phyloP scores from a whole-genome alignment of 2,888 invertebrate genomes.

The Orthonychiurus folsomi region DNA sequence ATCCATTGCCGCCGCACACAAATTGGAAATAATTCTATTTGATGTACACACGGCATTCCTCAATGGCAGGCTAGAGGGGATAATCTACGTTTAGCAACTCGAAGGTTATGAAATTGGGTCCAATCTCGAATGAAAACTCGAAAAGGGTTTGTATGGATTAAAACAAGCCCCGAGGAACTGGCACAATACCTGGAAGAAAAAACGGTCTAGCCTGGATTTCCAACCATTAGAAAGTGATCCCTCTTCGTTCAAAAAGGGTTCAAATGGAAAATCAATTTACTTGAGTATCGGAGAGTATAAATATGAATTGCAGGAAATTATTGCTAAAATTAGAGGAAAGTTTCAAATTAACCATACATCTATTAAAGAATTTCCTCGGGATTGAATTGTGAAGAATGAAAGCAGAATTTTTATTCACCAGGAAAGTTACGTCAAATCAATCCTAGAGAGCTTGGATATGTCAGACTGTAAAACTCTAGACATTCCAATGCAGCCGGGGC shows the following conservation, averaged over 20 bases:
- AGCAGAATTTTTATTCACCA: conserved; percentile 4
- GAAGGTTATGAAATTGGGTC: conserved; percentile 16
- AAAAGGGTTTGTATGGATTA: conserved; percentile 43
- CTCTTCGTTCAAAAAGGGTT: neutral
- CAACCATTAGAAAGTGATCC: neutral
- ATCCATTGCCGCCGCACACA: conserved; percentile 13
- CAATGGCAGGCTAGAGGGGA: conserved; percentile 18
- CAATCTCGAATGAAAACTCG: conserved; percentile 41
- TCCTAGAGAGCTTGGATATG: conserved; percentile 15
- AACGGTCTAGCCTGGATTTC: neutral
- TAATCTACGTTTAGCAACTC: conserved; percentile 21
- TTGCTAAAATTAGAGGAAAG: neutral
- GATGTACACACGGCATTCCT: conserved; percentile 27
- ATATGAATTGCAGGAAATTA: no score
- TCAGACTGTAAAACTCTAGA: conserved; percentile 11
- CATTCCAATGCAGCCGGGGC: conserved; percentile 17
- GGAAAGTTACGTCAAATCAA: conserved; percentile 2
- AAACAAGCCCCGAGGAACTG: conserved; percentile 43
- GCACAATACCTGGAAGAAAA: conserved; percentile 34
- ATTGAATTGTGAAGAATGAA: neutral
- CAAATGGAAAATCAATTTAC: no score
- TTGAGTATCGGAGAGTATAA: no score
- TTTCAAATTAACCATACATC: neutral
- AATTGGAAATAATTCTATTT: conserved; percentile 25
- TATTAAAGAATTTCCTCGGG: neutral